Evolutionary conservation across 2,113 vertebrate species (phyloP), one percentile per base, ranked within the genome.

Genomic region (Ornithorhynchus anatinus): DNA sequence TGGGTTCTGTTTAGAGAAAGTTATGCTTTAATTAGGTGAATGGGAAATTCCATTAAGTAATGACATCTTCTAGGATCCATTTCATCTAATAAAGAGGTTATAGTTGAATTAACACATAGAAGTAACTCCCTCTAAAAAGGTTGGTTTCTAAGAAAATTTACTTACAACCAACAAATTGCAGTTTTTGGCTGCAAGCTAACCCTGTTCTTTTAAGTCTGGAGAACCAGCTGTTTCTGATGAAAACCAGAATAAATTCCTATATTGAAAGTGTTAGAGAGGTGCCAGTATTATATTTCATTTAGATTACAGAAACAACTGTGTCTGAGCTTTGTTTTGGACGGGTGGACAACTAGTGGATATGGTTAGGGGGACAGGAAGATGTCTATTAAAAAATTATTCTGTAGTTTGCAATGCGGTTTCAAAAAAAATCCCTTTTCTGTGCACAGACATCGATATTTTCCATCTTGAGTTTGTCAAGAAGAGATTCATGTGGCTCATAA

Each of bases 361-460:
- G 31, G 62, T 65, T 56, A 40, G 52, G 50, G 4, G 52, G 32
- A 50, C 58, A 59, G 20, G 31, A 79, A 58, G 53, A n/a, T n/a
- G n/a, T n/a, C n/a, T n/a, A n/a, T 6, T 15, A 10, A 58, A 58
- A 29, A 43, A 45, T 69, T 75, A 22, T 25, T 29, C 5, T 65
- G 8, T 72, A 29, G 39, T 59, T 69, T 36, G 51, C 59, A 22
- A 15, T 62, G 16, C 62, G 37, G 45, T 59, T 75, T 59, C 50
- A 17, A 72, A 72, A 65, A 62, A n/a, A n/a, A n/a, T n/a, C n/a
- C n/a, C n/a, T n/a, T 14, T 69, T 69, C 77, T 69, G 15, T 50
- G 69, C 69, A 20, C 65, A 77, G 38, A 25, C 69, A 53, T 44
- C 53, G 63, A 69, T 33, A 8, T 78, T 59, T 29, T 68, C 16